phyloP scores from a whole-genome alignment of 2,797 vertebrate genomes.

The Sparus aurata region DNA sequence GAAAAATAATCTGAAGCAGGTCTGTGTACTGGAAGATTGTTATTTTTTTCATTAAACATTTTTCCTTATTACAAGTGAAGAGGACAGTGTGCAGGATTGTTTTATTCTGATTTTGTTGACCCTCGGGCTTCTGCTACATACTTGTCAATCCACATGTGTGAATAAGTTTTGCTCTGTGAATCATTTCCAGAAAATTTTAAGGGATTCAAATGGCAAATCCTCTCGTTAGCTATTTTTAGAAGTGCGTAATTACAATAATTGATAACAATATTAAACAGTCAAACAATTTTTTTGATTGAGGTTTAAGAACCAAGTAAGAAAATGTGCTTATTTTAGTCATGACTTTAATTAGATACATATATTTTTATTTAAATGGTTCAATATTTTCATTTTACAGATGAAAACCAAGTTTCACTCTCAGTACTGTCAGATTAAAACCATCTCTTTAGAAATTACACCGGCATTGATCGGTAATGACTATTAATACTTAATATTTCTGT shows the following conservation, averaged over 20 bases:
- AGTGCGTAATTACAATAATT: background rate
- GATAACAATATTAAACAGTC: slow-evolving; percentile 7
- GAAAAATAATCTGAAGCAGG: no score
- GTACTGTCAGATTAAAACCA: slow-evolving; percentile 27
- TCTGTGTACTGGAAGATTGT: no score
- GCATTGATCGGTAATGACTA: slow-evolving; percentile 20
- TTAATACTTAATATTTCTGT: background rate
- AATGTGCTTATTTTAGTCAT: background rate
- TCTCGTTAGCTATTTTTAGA: no score
- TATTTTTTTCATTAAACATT: no score
- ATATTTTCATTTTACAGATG: slow-evolving; percentile 30
- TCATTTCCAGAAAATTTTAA: background rate
- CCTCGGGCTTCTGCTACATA: no score
- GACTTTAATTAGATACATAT: background rate
- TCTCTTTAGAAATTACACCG: slow-evolving; percentile 4
- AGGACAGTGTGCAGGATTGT: no score
- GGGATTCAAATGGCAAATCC: background rate
- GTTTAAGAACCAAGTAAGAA: background rate
- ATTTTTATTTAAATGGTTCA: background rate
- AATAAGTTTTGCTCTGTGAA: no score
- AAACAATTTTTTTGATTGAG: background rate
- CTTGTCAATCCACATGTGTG: no score
- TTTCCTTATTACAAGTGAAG: no score
- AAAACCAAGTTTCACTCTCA: slow-evolving; percentile 30
- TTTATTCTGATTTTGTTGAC: no score